A percentile compares a stretch with the other conserved stretches of the same genome.
These are phyloP conservation scores for Leucania comma DNA, from an alignment of 2,888 invertebrate genomes.

Conservation along the genomic window DNA sequence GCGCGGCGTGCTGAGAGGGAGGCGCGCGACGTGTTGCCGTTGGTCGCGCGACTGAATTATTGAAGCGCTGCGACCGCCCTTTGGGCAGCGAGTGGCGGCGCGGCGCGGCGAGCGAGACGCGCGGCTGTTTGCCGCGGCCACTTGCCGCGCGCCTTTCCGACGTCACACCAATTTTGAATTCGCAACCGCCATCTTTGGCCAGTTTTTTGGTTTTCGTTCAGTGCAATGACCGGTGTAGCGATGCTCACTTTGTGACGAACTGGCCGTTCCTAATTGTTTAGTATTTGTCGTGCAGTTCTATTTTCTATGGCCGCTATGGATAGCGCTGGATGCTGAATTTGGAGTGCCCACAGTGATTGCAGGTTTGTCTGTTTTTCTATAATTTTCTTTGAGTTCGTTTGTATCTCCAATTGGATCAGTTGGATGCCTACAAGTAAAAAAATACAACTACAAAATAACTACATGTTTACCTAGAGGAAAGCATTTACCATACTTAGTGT, in stretches of 20 bases:
- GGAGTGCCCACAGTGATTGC: conserved; percentile 20
- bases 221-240: conserved; percentile 73
- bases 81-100: conserved; percentile 80
- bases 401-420: neutral
- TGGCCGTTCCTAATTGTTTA: conserved; percentile 47
- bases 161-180: conserved; percentile 84
- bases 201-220: conserved; percentile 69
- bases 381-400: neutral
- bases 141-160: conserved; percentile 84
- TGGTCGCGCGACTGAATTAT: conserved; percentile 85
- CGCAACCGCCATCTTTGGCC: conserved; percentile 73
- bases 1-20: conserved; percentile 69
- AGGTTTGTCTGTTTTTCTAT: conserved; percentile 46
- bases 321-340: conserved; percentile 38
- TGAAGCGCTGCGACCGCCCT: conserved; percentile 85
- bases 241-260: conserved; percentile 77
- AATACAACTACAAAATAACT: neutral
- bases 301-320: conserved; percentile 41
- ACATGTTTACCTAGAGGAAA: too few relatives aligned
- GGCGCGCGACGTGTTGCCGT: conserved; percentile 77
- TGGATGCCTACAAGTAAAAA: neutral
- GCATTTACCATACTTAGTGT: too few relatives aligned
- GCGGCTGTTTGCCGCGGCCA: conserved; percentile 67
- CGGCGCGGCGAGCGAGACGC: conserved; percentile 49
- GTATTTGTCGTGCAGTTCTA: conserved; percentile 29